phyloP scores from a whole-genome alignment of 2,797 vertebrate genomes.

The Falco biarmicus region DNA sequence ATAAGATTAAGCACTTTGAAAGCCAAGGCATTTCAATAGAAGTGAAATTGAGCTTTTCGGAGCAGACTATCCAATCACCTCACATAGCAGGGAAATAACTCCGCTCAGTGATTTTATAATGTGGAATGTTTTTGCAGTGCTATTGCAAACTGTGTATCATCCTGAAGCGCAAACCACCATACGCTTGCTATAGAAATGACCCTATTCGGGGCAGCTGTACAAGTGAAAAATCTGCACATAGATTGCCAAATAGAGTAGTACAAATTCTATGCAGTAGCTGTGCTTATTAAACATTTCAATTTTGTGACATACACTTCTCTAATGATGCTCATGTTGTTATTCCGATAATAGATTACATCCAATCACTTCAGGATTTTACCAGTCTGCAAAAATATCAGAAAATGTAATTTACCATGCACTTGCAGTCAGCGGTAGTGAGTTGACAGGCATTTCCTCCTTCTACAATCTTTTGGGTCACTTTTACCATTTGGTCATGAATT shows the following conservation, averaged over 20 bases:
- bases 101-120: conserved; percentile 10
- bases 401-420: background rate
- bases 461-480: background rate
- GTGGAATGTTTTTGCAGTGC: background rate
- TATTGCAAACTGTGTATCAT: background rate
- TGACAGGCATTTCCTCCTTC: background rate
- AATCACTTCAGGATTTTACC: background rate
- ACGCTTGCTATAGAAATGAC: background rate
- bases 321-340: background rate
- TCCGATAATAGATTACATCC: background rate
- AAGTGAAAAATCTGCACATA: conserved; percentile 8
- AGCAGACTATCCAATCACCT: conserved; percentile 50
- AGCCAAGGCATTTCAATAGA: conserved; percentile 59
- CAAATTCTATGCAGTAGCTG: background rate
- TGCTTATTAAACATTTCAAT: background rate
- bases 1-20: conserved; percentile 52
- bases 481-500: background rate
- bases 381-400: background rate
- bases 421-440: background rate
- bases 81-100: conserved; percentile 38
- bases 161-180: background rate
- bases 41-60: conserved; percentile 64
- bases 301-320: background rate
- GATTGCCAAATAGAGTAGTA: background rate
- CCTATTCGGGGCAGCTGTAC: background rate